These are phyloP conservation scores for Timandra comae DNA, from an alignment of 2,888 invertebrate genomes.

Conservation along the genomic window DNA sequence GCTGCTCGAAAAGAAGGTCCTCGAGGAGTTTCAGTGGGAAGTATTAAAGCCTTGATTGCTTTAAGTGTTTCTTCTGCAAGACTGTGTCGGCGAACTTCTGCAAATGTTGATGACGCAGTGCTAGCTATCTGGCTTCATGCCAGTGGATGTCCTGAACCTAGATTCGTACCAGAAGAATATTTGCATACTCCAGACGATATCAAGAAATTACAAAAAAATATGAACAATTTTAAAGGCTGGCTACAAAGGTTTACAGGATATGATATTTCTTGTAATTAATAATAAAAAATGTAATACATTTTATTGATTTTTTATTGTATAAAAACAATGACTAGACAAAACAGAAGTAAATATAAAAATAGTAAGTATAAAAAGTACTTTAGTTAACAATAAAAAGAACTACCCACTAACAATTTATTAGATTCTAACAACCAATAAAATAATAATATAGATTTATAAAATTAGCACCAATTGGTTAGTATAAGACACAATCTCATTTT, in stretches of 20 bases:
- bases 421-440: no score
- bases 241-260: conserved; percentile 49
- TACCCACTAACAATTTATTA: no score
- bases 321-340: background rate
- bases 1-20: conserved; percentile 53
- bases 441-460: no score
- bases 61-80: conserved; percentile 52
- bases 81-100: conserved; percentile 46
- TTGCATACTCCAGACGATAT: conserved; percentile 52
- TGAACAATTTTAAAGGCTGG: conserved; percentile 56
- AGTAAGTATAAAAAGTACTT: conserved; percentile 1
- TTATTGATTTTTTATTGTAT: background rate
- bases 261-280: background rate
- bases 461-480: no score
- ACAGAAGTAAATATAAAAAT: no score
- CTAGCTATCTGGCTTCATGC: conserved; percentile 66
- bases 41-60: conserved; percentile 48
- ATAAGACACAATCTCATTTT: no score
- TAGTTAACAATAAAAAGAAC: conserved; percentile 3
- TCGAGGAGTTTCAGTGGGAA: conserved; percentile 44
- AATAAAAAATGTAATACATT: background rate
- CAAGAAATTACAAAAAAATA: conserved; percentile 43
- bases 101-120: conserved; percentile 55
- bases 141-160: conserved; percentile 52
- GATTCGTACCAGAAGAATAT: conserved; percentile 59